phyloP scores from a whole-genome alignment of 2,113 vertebrate species.

The Pseudonaja textilis region DNA sequence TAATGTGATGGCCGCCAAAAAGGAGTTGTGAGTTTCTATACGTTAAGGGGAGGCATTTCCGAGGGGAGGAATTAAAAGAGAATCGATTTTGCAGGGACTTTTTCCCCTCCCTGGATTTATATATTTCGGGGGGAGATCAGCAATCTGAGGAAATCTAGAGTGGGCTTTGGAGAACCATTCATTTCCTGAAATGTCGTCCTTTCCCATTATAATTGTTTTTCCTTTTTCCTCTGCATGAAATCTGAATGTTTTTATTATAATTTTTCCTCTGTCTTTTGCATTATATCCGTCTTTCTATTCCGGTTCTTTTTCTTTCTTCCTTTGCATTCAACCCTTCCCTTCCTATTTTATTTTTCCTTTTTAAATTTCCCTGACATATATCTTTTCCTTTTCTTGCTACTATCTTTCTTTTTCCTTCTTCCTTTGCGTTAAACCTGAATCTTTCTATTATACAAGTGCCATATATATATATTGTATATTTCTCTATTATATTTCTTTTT shows the following conservation, averaged over 20 bases:
- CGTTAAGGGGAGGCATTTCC: neutral
- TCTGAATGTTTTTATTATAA: no score
- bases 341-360: neutral
- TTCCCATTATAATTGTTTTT: no score
- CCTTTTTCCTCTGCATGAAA: neutral
- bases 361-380: no score
- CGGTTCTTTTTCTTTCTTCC: neutral
- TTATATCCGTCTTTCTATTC: neutral
- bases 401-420: no score
- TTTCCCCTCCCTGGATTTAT: neutral
- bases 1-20: neutral
- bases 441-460: neutral
- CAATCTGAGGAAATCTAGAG: neutral
- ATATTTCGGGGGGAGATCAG: no score
- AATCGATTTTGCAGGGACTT: neutral
- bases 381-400: no score
- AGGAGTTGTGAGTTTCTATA: constrained; percentile 17
- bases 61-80: neutral
- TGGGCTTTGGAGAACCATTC: neutral
- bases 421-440: neutral
- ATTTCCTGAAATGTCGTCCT: neutral
- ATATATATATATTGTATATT: no score
- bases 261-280: neutral
- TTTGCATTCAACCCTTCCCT: neutral
- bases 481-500: neutral